Percentiles rank a stretch among this genome's conserved stretches.
phyloP scores from a whole-genome alignment of 2,113 vertebrate species.

The Mugil cephalus region DNA sequence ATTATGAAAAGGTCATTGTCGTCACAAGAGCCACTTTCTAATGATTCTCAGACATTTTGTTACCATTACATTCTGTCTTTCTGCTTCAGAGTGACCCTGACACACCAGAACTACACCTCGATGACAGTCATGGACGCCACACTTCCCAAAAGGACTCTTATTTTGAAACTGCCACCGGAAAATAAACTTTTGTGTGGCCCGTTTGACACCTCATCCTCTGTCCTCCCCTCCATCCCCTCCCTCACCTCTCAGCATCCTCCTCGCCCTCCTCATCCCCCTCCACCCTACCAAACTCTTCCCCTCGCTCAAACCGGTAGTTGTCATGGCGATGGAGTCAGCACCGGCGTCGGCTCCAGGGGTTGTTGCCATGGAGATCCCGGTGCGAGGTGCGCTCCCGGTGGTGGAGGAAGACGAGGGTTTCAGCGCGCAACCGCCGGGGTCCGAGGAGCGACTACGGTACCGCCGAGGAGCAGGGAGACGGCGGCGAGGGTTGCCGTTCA shows the following conservation, averaged over 20 bases:
- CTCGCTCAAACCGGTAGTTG: conserved; percentile 81
- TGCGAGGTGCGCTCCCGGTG: conserved; percentile 78
- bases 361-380: conserved; percentile 91
- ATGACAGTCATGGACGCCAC: no score
- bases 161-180: conserved; percentile 43
- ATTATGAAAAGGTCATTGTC: no score
- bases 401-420: conserved; percentile 79
- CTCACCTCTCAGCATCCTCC: not conserved
- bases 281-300: conserved; percentile 27
- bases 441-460: conserved; percentile 76
- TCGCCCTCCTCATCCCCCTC: conserved; percentile 17
- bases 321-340: conserved; percentile 91
- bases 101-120: no score
- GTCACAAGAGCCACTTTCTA: no score
- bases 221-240: conserved; percentile 5
- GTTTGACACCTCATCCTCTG: not conserved
- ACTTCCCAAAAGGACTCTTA: conserved; percentile 19
- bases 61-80: no score
- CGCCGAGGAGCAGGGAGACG: conserved; percentile 72
- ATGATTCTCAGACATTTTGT: no score
- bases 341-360: conserved; percentile 74
- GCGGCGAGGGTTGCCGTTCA: conserved; percentile 70
- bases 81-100: no score
- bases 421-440: conserved; percentile 53
- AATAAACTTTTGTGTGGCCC: not conserved